Evolutionary conservation across 1,140 invertebrate species (phyloP).

Genomic region (Temnothorax nylanderi): DNA sequence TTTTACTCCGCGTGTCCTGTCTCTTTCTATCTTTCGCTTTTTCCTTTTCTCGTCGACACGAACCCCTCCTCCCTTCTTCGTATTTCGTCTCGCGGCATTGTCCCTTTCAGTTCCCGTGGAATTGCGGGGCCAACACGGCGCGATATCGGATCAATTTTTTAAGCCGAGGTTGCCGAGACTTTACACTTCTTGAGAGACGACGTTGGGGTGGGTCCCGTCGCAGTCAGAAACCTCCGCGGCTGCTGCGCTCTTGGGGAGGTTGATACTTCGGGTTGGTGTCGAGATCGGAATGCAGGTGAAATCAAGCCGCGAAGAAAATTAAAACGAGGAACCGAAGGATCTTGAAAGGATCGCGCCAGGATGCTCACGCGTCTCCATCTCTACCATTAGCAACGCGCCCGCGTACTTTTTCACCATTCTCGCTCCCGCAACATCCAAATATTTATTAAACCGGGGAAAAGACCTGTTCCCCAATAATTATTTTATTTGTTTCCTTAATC

Average conservation of each 20-base stretch:
- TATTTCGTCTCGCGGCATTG: constrained; percentile 80
- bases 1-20: constrained; percentile 29
- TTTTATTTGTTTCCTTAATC: background rate
- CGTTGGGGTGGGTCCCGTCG: constrained; percentile 53
- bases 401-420: constrained; percentile 60
- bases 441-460: constrained; percentile 10
- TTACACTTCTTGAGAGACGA: constrained; percentile 84
- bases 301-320: constrained; percentile 83
- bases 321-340: constrained; percentile 80
- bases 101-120: constrained; percentile 83
- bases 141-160: constrained; percentile 84
- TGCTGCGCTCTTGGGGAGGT: constrained; percentile 58
- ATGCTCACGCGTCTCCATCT: constrained; percentile 63
- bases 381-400: constrained; percentile 24
- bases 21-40: constrained; percentile 1
- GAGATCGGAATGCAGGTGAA: constrained; percentile 70
- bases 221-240: constrained; percentile 43
- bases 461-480: background rate
- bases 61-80: constrained; percentile 31
- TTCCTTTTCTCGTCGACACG: constrained; percentile 44
- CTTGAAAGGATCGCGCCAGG: constrained; percentile 70
- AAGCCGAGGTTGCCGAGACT: constrained; percentile 85
- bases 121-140: constrained; percentile 83
- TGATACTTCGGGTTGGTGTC: constrained; percentile 46
- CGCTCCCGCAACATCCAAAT: constrained; percentile 25